These are phyloP conservation scores for Nineta flava DNA, from an alignment of 2,888 invertebrate genomes.

Conservation along the genomic window DNA sequence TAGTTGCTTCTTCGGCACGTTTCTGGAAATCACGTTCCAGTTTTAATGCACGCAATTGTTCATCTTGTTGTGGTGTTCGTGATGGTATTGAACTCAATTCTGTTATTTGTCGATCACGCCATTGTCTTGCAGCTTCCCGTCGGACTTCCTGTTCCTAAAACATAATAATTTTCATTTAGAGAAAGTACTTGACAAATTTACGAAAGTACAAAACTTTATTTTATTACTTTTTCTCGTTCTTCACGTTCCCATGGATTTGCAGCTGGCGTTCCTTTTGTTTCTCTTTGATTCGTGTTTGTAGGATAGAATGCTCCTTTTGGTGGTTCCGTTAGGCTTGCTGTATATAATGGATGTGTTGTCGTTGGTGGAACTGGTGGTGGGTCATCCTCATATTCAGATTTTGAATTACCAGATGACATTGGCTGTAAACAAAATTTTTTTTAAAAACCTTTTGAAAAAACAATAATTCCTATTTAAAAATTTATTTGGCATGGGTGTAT, in stretches of 20 bases:
- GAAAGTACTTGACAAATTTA: too few relatives aligned
- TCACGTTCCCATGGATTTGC: slow-evolving; percentile 88
- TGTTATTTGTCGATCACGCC: slow-evolving; percentile 76
- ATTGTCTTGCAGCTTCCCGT: slow-evolving; percentile 56
- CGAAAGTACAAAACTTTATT: too few relatives aligned
- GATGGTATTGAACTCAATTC: slow-evolving; percentile 54
- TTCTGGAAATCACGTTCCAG: slow-evolving; percentile 91
- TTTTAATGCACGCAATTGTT: slow-evolving; percentile 73
- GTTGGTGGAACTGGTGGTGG: slow-evolving; percentile 54
- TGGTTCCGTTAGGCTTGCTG: slow-evolving; percentile 57
- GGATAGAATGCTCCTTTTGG: slow-evolving; percentile 59
- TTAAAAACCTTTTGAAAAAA: too few relatives aligned
- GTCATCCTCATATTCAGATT: slow-evolving; percentile 19
- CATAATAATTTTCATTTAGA: neutral
- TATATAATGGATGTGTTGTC: slow-evolving; percentile 54
- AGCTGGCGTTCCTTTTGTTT: slow-evolving; percentile 20
- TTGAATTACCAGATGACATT: neutral
- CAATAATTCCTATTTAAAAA: neutral
- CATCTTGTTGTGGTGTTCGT: slow-evolving; percentile 66
- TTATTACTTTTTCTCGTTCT: slow-evolving; percentile 60
- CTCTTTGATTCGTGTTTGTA: slow-evolving; percentile 17
- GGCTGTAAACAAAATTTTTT: neutral
- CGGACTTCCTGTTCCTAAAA: slow-evolving; percentile 47
- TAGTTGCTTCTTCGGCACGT: slow-evolving; percentile 63
- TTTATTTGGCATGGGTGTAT: too few relatives aligned